phyloP scores from a whole-genome alignment of 2,888 invertebrate species.

The Euproctis similis region DNA sequence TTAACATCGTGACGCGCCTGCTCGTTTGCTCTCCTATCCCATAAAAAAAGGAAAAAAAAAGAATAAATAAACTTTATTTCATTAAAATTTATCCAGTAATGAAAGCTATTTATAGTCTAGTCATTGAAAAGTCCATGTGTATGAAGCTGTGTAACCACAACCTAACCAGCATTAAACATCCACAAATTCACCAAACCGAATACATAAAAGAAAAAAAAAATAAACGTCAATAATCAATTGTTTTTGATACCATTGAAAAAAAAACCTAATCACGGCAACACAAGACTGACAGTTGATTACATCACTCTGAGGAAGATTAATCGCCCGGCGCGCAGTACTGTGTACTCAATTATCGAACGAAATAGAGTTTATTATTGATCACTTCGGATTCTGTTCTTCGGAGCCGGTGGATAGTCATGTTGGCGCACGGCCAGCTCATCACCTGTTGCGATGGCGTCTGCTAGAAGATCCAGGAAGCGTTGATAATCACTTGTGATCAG shows the following conservation, averaged over 20 bases:
- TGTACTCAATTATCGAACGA: background rate
- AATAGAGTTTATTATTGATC: slow-evolving; percentile 6
- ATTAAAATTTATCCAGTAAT: too few species aligned
- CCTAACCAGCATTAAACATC: too few species aligned
- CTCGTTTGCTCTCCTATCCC: too few species aligned
- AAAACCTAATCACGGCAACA: background rate
- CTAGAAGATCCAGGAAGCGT: slow-evolving; percentile 24
- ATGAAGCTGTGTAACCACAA: too few species aligned
- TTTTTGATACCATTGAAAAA: background rate
- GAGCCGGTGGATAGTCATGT: slow-evolving; percentile 10
- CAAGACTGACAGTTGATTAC: background rate
- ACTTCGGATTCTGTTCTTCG: slow-evolving; percentile 6
- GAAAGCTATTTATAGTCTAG: too few species aligned
- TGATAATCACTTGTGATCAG: slow-evolving; percentile 24
- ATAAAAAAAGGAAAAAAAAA: too few species aligned
- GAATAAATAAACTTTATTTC: too few species aligned
- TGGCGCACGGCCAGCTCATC: slow-evolving; percentile 35
- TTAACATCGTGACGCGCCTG: too few species aligned
- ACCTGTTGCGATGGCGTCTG: slow-evolving; percentile 37
- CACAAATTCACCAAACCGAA: too few species aligned
- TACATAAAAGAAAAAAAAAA: slow-evolving; percentile 10
- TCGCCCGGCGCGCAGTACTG: background rate
- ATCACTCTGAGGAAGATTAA: background rate
- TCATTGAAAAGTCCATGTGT: too few species aligned
- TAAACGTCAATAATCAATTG: slow-evolving; percentile 19